Evolutionary conservation across 2,797 vertebrate species (phyloP).

Genomic region (Pterois miles): DNA sequence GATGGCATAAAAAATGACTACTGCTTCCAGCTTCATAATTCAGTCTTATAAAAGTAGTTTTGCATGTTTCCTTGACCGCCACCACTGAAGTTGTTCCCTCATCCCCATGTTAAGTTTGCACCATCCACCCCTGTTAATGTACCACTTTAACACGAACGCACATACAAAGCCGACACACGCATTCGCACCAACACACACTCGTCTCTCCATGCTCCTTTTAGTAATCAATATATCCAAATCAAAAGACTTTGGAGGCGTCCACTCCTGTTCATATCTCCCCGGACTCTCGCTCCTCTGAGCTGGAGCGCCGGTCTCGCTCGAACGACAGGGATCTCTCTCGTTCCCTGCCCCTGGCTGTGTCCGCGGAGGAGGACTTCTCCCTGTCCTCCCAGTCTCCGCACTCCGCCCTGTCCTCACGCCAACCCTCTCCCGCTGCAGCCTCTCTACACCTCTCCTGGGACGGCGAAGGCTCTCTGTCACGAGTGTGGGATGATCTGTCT

Average conservation of each 20-base stretch:
- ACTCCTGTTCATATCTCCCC: slow-evolving; percentile 64
- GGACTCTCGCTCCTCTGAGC: slow-evolving; percentile 85
- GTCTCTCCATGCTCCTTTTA: slow-evolving; percentile 42
- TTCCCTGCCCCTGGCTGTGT: slow-evolving; percentile 69
- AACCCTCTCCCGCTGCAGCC: slow-evolving; percentile 56
- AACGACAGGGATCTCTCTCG: slow-evolving; percentile 81
- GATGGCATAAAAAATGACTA: slow-evolving; percentile 49
- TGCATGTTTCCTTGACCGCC: slow-evolving; percentile 49
- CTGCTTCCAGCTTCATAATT: slow-evolving; percentile 32
- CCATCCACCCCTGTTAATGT: slow-evolving; percentile 34
- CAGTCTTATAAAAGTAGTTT: slow-evolving; percentile 49
- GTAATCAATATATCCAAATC: slow-evolving; percentile 64
- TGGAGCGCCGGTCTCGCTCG: slow-evolving; percentile 83
- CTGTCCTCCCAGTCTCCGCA: slow-evolving; percentile 64
- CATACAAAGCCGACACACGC: slow-evolving; percentile 47
- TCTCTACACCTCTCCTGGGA: slow-evolving; percentile 74
- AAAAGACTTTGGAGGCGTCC: slow-evolving; percentile 41
- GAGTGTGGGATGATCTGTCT: slow-evolving; percentile 76
- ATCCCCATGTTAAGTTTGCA: slow-evolving; percentile 18
- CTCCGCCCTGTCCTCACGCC: slow-evolving; percentile 58
- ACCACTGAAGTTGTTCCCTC: slow-evolving; percentile 30
- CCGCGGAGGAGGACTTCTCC: slow-evolving; percentile 71
- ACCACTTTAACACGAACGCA: slow-evolving; percentile 52
- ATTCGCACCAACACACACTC: slow-evolving; percentile 37
- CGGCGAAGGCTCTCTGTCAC: slow-evolving; percentile 68